Conservation (phyloP, 2,888 invertebrate species). For the Tortricodes alternella region DNA sequence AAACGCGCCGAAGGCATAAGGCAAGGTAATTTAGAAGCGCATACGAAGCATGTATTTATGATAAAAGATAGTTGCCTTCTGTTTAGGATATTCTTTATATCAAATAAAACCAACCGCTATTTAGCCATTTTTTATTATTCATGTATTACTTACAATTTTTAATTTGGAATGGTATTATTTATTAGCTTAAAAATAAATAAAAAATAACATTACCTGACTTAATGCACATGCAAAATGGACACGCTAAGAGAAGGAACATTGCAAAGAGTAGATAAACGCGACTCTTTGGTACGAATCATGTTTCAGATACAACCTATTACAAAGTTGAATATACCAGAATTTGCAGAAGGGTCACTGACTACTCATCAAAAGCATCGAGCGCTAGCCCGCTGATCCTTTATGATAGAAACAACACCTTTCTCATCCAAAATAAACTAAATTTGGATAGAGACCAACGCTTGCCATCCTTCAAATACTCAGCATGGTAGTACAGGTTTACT, state of each 20-base stretch:
- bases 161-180: conserved; percentile 81
- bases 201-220: conserved; percentile 56
- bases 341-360: conserved; percentile 11
- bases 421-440: not conserved
- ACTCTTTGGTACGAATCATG: conserved; percentile 75
- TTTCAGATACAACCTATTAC: conserved; percentile 34
- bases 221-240: conserved; percentile 60
- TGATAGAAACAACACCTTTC: not conserved
- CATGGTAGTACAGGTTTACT: conserved; percentile 11
- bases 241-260: conserved; percentile 58
- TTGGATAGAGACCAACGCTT: not conserved
- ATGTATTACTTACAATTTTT: conserved; percentile 75
- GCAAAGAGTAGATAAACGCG: conserved; percentile 72
- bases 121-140: conserved; percentile 70
- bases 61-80: not conserved
- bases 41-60: too few relatives aligned
- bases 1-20: too few relatives aligned
- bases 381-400: conserved; percentile 1
- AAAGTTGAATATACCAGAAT: not conserved
- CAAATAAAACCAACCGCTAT: conserved; percentile 34
- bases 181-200: conserved; percentile 80
- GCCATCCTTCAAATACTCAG: not conserved
- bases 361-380: conserved; percentile 13
- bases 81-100: too few relatives aligned
- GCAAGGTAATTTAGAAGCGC: too few relatives aligned